Evolutionary conservation across 2,797 vertebrate species (phyloP), one percentile per base, ranked within the genome.

Genomic region (Ptychobarbus kaznakovi): DNA sequence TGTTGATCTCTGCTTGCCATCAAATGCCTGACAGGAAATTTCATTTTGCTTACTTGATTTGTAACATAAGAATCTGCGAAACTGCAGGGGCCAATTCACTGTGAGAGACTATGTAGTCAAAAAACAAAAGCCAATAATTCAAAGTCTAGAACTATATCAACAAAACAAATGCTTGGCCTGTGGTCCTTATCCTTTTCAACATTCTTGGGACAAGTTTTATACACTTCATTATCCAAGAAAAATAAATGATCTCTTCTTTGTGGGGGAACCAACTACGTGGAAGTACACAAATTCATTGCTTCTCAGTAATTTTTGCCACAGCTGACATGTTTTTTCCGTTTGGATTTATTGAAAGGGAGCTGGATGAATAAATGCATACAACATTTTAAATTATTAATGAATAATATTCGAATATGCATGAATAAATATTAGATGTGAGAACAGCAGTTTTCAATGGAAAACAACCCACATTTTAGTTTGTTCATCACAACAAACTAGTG

Each of bases 101-200:
- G 46, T 56, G 58, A 85, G 38, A 78, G 75, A 78, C 61, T 68
- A 82, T 76, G 66, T 13, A 88, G 82, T 63, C 42, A 81, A 53
- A 89, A 89, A 79, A 87, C 85, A 88, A 61, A 87, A 80, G 82
- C 68, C 81, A 86, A 82, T 86, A 56, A 85, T 49, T 83, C 72
- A 88, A 86, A 85, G 72, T 65, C 42, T 80, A 76, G 74, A 58
- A 84, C 69, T 88, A 81, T 78, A 90, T 86, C 83, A 86, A 80
- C 81, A 91, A 87, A 91, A 83, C 46, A 74, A 87, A 90, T 53
- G 82, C 56, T 83, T 89, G 53, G 80, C 83, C 85, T 89, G 80
- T 44, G 65, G 84, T 85, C 86, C 68, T 86, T 81, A 86, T 87
- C 90, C 63, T 75, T 85, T 72, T 87, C 18, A 90, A 84, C 79